Conservation (phyloP, 2,888 invertebrate species). For the Chloroclysta siterata region DNA sequence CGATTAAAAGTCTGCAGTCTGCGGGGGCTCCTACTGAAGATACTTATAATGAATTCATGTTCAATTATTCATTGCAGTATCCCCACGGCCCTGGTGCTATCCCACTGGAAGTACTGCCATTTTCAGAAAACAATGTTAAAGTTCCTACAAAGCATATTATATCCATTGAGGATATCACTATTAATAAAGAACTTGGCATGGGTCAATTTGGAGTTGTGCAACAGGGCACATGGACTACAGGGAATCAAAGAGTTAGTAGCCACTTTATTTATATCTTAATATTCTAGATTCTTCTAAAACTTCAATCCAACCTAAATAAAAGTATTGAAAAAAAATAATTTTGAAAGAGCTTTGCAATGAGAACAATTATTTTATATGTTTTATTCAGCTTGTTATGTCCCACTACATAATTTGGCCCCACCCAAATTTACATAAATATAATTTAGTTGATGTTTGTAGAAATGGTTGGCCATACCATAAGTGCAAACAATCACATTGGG, state of each 20-base stretch:
- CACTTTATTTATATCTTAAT: slow-evolving; percentile 82
- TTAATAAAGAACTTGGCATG: slow-evolving; percentile 97
- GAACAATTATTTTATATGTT: too few species aligned
- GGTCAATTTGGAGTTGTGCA: slow-evolving; percentile 99
- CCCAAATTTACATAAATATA: too few species aligned
- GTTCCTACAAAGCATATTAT: slow-evolving; percentile 95
- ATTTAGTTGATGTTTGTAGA: too few species aligned
- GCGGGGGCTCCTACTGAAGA: too few species aligned
- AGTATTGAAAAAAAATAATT: too few species aligned
- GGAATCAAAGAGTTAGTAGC: slow-evolving; percentile 92
- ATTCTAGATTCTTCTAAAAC: slow-evolving; percentile 60
- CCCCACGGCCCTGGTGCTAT: slow-evolving; percentile 56
- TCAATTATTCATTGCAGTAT: slow-evolving; percentile 48
- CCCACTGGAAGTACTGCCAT: slow-evolving; percentile 61
- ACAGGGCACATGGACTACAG: slow-evolving; percentile 98
- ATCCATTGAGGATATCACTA: slow-evolving; percentile 94
- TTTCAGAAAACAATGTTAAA: slow-evolving; percentile 76
- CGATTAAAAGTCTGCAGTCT: too few species aligned
- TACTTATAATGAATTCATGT: slow-evolving; percentile 9
- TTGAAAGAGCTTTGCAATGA: too few species aligned
- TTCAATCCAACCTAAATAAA: too few species aligned
- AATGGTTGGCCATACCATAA: too few species aligned
- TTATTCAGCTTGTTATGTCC: too few species aligned
- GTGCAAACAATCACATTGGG: too few species aligned
- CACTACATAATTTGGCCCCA: too few species aligned